phyloP scores from a whole-genome alignment of 2,888 invertebrate species.

The Ichneumon xanthorius region DNA sequence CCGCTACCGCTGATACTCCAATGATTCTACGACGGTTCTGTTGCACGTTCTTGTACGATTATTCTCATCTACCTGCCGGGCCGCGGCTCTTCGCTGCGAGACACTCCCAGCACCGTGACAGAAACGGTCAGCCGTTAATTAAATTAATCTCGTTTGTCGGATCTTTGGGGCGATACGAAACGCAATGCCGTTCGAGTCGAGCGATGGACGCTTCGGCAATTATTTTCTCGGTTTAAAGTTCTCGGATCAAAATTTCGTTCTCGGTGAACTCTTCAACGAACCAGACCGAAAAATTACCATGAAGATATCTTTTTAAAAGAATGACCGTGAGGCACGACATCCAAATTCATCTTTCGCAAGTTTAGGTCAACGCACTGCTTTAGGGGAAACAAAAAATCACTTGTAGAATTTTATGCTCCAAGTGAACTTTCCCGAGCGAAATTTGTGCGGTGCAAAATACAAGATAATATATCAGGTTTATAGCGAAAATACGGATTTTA shows the following conservation, averaged over 20 bases:
- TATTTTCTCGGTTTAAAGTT: neutral
- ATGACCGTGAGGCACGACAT: too few species aligned
- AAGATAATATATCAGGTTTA: too few species aligned
- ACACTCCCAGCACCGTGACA: constrained; percentile 7
- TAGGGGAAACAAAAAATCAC: too few species aligned
- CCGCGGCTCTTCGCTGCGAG: constrained; percentile 12
- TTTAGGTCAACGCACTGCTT: too few species aligned
- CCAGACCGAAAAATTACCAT: too few species aligned
- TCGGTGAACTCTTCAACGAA: too few species aligned
- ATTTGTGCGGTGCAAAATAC: too few species aligned
- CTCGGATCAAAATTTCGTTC: neutral
- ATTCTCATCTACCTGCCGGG: constrained; percentile 14
- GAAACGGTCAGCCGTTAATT: constrained; percentile 17
- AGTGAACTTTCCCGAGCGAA: neutral
- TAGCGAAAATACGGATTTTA: too few species aligned
- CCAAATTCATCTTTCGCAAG: too few species aligned
- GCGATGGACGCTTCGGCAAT: neutral
- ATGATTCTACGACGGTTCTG: constrained; percentile 1
- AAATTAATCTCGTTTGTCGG: constrained; percentile 27
- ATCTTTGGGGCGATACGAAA: neutral
- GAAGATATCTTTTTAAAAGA: too few species aligned
- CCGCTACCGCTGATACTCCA: constrained; percentile 22
- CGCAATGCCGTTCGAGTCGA: neutral
- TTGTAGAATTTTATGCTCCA: too few species aligned
- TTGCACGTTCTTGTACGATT: constrained; percentile 10